Percentiles rank a stretch among this genome's conserved stretches.
These are phyloP conservation scores for Nasalis larvatus DNA, from an alignment of 2,113 vertebrate species.

Conservation along the genomic window DNA sequence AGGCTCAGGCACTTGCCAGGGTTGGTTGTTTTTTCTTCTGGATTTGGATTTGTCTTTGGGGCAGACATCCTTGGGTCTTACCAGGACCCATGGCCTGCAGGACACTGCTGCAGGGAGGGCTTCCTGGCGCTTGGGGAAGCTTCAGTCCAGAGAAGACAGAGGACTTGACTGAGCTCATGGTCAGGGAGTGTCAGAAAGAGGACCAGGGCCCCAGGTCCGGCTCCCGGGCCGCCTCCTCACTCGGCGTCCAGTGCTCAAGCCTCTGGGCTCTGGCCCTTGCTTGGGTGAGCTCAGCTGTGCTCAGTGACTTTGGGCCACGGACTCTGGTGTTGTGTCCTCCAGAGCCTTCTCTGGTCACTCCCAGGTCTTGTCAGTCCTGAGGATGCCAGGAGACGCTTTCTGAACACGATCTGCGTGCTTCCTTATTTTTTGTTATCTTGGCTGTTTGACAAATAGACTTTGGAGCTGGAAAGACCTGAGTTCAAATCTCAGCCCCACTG, in stretches of 20 bases:
- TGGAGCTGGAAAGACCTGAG: neutral
- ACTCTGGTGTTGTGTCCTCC: too few relatives aligned
- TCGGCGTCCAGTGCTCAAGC: rapidly evolving
- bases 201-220: rapidly evolving
- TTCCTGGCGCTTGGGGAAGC: neutral
- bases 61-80: neutral
- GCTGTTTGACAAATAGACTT: neutral
- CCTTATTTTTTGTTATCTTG: neutral
- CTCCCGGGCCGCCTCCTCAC: neutral
- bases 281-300: neutral
- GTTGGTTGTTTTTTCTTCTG: neutral
- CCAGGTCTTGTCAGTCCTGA: neutral
- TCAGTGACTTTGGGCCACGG: neutral
- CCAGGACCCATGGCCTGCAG: neutral
- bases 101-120: neutral
- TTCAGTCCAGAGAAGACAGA: neutral
- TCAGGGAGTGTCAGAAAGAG: neutral
- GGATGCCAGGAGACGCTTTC: neutral
- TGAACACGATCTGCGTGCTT: neutral
- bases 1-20: neutral
- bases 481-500: neutral
- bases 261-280: too few relatives aligned
- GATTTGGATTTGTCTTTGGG: neutral
- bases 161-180: neutral
- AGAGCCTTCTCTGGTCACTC: neutral